phyloP scores from a whole-genome alignment of 2,888 invertebrate species.

The Apotomis turbidana region DNA sequence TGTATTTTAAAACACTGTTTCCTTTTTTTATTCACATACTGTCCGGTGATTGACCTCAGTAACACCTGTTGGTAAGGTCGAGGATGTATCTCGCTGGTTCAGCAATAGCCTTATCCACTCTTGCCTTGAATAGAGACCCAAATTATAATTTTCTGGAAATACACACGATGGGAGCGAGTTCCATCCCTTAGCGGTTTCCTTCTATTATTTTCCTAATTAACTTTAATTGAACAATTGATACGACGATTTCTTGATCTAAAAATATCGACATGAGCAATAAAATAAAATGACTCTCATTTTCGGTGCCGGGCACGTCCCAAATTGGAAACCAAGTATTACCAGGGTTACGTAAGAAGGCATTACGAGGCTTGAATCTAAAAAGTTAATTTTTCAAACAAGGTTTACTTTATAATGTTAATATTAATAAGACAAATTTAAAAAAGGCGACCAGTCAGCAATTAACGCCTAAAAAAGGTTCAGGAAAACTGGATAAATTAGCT shows the following conservation, averaged over 20 bases:
- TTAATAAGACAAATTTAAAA: not conserved
- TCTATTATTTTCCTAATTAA: not conserved
- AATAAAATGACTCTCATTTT: constrained; percentile 39
- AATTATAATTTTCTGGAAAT: no score
- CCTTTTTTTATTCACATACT: no score
- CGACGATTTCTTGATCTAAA: constrained; percentile 20
- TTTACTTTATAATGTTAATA: not conserved
- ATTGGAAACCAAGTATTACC: constrained; percentile 24
- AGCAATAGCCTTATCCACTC: no score
- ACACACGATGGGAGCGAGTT: no score
- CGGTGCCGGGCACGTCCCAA: constrained; percentile 22
- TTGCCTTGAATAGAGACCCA: no score
- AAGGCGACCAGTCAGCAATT: not conserved
- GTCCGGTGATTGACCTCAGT: no score
- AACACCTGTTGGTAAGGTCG: no score
- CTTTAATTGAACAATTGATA: constrained; percentile 5
- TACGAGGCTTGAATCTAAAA: constrained; percentile 9
- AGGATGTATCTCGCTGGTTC: no score
- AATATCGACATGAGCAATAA: constrained; percentile 29
- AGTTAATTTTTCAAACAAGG: constrained; percentile 5
- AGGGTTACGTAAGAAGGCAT: constrained; percentile 19
- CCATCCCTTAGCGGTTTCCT: not conserved
- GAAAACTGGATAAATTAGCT: no score
- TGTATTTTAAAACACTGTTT: no score
- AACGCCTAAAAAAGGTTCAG: not conserved